Percentiles rank a stretch among this genome's conserved stretches.
Evolutionary conservation across 1,140 invertebrate genomes (phyloP).

Genomic region (honey bee (Apis mellifera)): DNA sequence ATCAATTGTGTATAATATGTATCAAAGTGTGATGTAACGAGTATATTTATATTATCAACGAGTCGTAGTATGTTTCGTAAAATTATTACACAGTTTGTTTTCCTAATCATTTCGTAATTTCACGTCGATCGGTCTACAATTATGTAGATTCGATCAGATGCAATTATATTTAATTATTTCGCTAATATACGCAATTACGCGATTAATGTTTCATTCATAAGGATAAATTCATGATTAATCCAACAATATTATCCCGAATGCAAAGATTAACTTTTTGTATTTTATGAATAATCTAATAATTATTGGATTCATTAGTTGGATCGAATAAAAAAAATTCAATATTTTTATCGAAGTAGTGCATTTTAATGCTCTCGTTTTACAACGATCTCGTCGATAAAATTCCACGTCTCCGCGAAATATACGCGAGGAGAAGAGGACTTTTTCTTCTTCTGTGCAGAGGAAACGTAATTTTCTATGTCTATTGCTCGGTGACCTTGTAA

Average conservation of each 20-base stretch:
- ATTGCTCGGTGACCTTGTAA: neutral
- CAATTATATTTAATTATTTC: constrained; percentile 2
- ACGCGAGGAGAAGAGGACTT: too few relatives aligned
- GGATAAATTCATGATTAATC: constrained; percentile 11
- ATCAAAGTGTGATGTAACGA: too few relatives aligned
- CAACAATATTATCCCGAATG: neutral
- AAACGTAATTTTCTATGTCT: neutral
- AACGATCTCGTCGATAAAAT: too few relatives aligned
- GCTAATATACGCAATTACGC: neutral
- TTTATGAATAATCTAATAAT: neutral
- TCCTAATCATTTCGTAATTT: neutral
- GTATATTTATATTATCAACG: neutral
- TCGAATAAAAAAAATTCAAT: too few relatives aligned
- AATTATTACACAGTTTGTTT: neutral
- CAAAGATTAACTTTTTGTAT: too few relatives aligned
- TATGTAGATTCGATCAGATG: constrained; percentile 8
- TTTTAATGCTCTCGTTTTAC: too few relatives aligned
- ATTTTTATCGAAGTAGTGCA: too few relatives aligned
- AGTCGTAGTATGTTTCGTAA: neutral
- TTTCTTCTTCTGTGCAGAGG: too few relatives aligned
- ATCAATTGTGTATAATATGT: too few relatives aligned
- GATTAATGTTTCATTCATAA: neutral
- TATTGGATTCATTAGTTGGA: too few relatives aligned
- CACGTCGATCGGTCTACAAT: neutral
- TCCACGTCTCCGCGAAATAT: too few relatives aligned